Evolutionary conservation across 1,140 invertebrate species (phyloP), one percentile per base, ranked within the genome.

Genomic region (Euura saliciscinereae): DNA sequence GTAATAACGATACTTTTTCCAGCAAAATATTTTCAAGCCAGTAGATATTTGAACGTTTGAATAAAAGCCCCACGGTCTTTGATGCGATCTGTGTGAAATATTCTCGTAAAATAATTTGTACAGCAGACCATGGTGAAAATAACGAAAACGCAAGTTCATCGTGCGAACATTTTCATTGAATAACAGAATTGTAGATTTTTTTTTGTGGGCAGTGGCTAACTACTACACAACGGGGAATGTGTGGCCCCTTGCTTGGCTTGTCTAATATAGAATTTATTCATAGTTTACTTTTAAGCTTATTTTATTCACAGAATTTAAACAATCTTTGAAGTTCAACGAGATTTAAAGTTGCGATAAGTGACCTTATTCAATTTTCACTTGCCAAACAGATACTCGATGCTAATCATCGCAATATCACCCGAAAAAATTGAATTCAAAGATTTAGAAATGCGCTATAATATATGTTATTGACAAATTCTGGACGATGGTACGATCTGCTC

Each of bases 401-500:
- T 51, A 59, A 66, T 65, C 28, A 13, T 42, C 13, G 10, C n/a
- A 72, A 45, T 51, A 43, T 51, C 42, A 68, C 59, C 8, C 28
- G 43, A 73, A 69, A 44, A 67, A n/a, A 73, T 68, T 44, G 65
- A 71, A n/a, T 44, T 70, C 44, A 73, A 44, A 44, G 3, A 69
- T 28, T 73, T 6, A 28, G 28, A 28, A 28, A 28, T 28, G 28
- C 28, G 28, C 28, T 28, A 28, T 28, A 28, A 28, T 28, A 28
- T 28, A 28, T 28, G 28, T 28, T 28, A 28, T 28, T 11, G 71
- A 59, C 73, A 64, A 51, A 10, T 44, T 44, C 8, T 67, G 66
- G 66, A 13, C 73, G 73, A 71, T 74, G 42, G 11, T 73, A 70
- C 44, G 68, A 70, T 66, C 77, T 75, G 75, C 72, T 81, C 83